Conservation (phyloP, 2,797 vertebrate genomes). For the Champsocephalus gunnari region DNA sequence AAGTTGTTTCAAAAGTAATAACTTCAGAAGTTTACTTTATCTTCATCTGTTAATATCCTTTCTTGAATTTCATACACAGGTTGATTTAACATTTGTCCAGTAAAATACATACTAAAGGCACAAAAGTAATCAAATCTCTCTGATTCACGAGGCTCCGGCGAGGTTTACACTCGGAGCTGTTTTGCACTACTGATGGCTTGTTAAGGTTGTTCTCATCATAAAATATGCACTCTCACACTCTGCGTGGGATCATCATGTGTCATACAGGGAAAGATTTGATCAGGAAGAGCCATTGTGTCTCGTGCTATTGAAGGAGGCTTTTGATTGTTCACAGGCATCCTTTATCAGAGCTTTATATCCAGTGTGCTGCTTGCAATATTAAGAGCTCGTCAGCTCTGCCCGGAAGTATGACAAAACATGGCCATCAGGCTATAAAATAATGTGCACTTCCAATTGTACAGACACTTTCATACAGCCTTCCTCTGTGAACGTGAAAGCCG, state of each 20-base stretch:
- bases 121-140: constrained; percentile 7
- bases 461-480: constrained; percentile 41
- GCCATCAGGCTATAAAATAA: constrained; percentile 50
- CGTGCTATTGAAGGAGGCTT: constrained; percentile 16
- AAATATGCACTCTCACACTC: constrained; percentile 44
- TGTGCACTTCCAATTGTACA: constrained; percentile 49
- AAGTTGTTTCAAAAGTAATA: constrained; percentile 15
- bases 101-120: constrained; percentile 1
- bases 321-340: constrained; percentile 35
- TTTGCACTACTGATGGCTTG: constrained; percentile 28
- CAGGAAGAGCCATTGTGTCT: constrained; percentile 23
- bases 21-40: constrained; percentile 3
- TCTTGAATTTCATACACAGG: constrained; percentile 13
- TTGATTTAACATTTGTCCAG: constrained; percentile 8
- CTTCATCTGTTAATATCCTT: background rate
- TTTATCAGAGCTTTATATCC: constrained; percentile 43
- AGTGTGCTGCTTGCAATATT: constrained; percentile 43
- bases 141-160: constrained; percentile 1
- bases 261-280: constrained; percentile 33
- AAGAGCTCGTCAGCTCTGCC: constrained; percentile 36
- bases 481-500: constrained; percentile 50
- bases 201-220: constrained; percentile 31
- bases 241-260: constrained; percentile 35
- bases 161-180: constrained; percentile 21
- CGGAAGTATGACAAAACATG: constrained; percentile 45